Evolutionary conservation across 2,113 vertebrate genomes (phyloP).

Genomic region (Lucifuga dentata): DNA sequence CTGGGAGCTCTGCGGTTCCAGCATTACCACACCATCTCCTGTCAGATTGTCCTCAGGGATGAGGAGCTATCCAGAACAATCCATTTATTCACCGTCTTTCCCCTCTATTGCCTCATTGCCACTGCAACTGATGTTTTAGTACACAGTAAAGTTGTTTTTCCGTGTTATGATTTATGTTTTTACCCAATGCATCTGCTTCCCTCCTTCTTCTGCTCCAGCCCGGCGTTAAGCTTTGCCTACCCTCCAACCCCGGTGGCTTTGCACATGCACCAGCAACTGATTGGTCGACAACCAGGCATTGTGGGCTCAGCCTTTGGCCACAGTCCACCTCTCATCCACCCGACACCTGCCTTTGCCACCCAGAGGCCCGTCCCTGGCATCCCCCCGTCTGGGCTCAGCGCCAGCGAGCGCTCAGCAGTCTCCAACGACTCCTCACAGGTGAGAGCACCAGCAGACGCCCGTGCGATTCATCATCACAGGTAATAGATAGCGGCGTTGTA

Average conservation of each 20-base stretch:
- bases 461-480: conserved; percentile 73
- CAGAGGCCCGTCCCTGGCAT: conserved; percentile 94
- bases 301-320: conserved; percentile 97
- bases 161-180: conserved; percentile 18
- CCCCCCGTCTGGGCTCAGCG: conserved; percentile 87
- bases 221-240: conserved; percentile 95
- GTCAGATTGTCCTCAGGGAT: conserved; percentile 80
- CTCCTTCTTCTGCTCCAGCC: conserved; percentile 77
- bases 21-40: conserved; percentile 72
- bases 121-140: conserved; percentile 33
- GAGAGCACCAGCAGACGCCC: conserved; percentile 67
- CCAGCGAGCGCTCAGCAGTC: conserved; percentile 88
- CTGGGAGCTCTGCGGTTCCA: conserved; percentile 66
- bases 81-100: conserved; percentile 67
- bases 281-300: conserved; percentile 92
- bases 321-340: conserved; percentile 96
- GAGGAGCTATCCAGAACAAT: conserved; percentile 75
- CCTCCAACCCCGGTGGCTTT: conserved; percentile 94
- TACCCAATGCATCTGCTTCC: background rate
- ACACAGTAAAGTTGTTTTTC: conserved; percentile 24
- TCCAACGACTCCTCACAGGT: conserved; percentile 94
- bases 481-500: conserved; percentile 67
- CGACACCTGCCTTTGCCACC: conserved; percentile 92
- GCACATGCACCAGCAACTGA: conserved; percentile 96
- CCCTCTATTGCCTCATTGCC: conserved; percentile 29